Percentiles rank a stretch among this genome's conserved stretches.
Evolutionary conservation across 2,888 invertebrate species (phyloP).

Genomic region (Glyphotaelius pellucidus): DNA sequence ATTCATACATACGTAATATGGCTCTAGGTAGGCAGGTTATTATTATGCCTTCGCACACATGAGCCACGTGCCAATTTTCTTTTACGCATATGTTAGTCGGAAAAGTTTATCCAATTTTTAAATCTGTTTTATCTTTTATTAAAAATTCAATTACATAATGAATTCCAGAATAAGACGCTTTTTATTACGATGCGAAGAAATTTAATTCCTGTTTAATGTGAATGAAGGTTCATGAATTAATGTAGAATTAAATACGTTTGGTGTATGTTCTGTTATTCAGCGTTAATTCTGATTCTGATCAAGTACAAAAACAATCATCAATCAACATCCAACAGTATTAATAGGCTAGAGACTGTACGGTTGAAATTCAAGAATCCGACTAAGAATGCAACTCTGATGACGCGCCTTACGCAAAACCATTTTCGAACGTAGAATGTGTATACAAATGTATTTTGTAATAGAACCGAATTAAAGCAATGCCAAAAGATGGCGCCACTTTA

Average conservation of each 20-base stretch:
- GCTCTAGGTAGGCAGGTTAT: not conserved
- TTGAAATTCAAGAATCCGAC: too few relatives aligned
- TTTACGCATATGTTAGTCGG: not conserved
- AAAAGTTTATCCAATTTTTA: not conserved
- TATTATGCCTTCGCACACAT: not conserved
- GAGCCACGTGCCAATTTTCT: not conserved
- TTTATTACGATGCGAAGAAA: not conserved
- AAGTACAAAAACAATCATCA: not conserved
- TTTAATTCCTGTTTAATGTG: not conserved
- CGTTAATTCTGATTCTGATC: not conserved
- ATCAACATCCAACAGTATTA: too few relatives aligned
- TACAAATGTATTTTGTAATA: too few relatives aligned
- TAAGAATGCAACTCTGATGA: too few relatives aligned
- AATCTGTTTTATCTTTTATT: not conserved
- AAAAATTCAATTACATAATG: not conserved
- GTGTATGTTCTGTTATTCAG: not conserved
- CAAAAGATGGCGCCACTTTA: too few relatives aligned
- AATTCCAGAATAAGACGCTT: not conserved
- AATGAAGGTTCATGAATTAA: not conserved
- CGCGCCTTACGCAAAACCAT: too few relatives aligned
- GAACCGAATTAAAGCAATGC: too few relatives aligned
- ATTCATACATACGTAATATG: not conserved
- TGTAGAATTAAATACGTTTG: not conserved
- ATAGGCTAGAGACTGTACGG: too few relatives aligned
- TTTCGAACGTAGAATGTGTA: too few relatives aligned